Conservation (phyloP, 2,113 vertebrate genomes). For the Microcebus murinus region DNA sequence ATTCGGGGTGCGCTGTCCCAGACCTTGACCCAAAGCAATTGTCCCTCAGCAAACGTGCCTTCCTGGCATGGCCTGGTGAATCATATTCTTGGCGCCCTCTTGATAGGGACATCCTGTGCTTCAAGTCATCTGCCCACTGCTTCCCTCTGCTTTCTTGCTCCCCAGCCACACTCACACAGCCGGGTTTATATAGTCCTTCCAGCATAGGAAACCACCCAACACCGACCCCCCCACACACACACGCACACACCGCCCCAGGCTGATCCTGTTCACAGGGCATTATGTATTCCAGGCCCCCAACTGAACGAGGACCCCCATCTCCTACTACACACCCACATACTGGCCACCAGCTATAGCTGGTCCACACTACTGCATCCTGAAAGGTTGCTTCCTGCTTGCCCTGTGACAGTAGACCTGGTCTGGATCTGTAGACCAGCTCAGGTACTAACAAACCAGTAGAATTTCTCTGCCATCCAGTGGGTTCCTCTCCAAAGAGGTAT, state of each 20-base stretch:
- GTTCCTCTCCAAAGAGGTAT: neutral
- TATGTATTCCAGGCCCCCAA: neutral
- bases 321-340: neutral
- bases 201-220: neutral
- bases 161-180: too few species aligned
- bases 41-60: neutral
- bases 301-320: neutral
- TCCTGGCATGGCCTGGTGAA: neutral
- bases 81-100: neutral
- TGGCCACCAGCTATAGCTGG: neutral
- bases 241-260: too few species aligned
- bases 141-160: neutral
- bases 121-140: neutral
- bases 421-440: neutral
- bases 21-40: neutral
- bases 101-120: neutral
- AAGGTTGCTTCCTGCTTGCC: neutral
- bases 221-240: accelerated
- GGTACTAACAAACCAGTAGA: neutral
- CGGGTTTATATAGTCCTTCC: neutral
- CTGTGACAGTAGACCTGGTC: neutral
- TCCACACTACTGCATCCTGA: neutral
- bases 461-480: neutral
- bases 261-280: neutral
- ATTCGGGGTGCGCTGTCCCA: neutral